phyloP scores from a whole-genome alignment of 2,888 invertebrate species.

The Stenotaenia linearis region DNA sequence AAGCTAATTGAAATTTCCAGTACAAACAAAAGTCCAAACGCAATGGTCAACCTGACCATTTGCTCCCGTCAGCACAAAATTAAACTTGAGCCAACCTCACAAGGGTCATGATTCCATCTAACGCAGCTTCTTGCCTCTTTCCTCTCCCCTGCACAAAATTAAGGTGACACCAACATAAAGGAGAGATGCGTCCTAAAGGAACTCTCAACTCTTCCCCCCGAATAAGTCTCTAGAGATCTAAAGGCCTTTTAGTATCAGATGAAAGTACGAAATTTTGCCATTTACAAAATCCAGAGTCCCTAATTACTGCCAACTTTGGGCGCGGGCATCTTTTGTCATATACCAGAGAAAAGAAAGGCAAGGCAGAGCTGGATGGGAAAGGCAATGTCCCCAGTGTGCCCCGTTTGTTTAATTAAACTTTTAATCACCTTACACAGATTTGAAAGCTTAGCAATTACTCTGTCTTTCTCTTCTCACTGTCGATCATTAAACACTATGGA shows the following conservation, averaged over 20 bases:
- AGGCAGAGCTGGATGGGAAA: background rate
- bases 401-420: conserved; percentile 26
- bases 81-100: conserved; percentile 2
- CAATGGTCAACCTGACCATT: conserved; percentile 24
- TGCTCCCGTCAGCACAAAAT: conserved; percentile 23
- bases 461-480: conserved; percentile 24
- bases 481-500: background rate
- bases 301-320: conserved; percentile 7
- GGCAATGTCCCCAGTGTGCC: conserved; percentile 17
- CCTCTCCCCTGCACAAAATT: background rate
- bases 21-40: conserved; percentile 6
- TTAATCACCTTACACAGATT: conserved; percentile 23
- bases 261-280: conserved; percentile 11
- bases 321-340: conserved; percentile 16
- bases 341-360: background rate
- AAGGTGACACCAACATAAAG: conserved; percentile 14
- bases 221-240: background rate
- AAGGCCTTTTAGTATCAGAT: background rate
- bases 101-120: conserved; percentile 17
- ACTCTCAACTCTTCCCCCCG: background rate
- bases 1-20: conserved; percentile 21
- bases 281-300: conserved; percentile 11
- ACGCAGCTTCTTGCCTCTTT: background rate
- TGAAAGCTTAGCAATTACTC: conserved; percentile 23
- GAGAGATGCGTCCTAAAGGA: conserved; percentile 20